Evolutionary conservation across 1,140 invertebrate genomes (phyloP).

Genomic region (Rhopalosiphum padi): DNA sequence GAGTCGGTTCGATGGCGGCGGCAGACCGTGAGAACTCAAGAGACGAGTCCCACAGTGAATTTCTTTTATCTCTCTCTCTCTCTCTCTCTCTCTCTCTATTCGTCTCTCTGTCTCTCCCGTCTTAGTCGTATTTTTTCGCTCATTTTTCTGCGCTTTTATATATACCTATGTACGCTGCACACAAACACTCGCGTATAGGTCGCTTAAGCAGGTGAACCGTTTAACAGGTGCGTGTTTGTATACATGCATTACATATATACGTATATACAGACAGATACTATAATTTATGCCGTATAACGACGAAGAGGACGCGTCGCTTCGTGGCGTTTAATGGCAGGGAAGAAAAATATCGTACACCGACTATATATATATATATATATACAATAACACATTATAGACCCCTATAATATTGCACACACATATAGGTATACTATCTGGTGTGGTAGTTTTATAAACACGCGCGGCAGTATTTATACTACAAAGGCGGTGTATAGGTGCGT

Average conservation of each 20-base stretch:
- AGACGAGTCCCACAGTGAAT: slow-evolving; percentile 1
- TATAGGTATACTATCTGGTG: no score
- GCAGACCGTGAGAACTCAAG: not conserved
- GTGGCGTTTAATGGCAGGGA: not conserved
- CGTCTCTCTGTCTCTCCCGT: not conserved
- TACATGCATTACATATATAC: not conserved
- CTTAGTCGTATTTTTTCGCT: not conserved
- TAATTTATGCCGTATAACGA: not conserved
- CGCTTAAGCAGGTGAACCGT: slow-evolving; percentile 4
- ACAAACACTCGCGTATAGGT: not conserved
- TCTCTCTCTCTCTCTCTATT: not conserved
- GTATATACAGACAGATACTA: not conserved
- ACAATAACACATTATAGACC: not conserved
- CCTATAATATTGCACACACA: not conserved
- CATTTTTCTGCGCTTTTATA: not conserved
- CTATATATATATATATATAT: not conserved
- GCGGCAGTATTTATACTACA: not conserved
- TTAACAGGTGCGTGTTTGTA: slow-evolving; percentile 22
- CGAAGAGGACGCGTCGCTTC: not conserved
- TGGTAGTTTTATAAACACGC: not conserved
- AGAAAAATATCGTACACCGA: not conserved
- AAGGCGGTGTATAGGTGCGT: not conserved
- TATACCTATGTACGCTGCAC: no score
- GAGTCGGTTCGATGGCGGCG: not conserved
- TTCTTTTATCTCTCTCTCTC: not conserved